Conservation (phyloP, 2,888 invertebrate genomes). For the Crocallis elinguaria region DNA sequence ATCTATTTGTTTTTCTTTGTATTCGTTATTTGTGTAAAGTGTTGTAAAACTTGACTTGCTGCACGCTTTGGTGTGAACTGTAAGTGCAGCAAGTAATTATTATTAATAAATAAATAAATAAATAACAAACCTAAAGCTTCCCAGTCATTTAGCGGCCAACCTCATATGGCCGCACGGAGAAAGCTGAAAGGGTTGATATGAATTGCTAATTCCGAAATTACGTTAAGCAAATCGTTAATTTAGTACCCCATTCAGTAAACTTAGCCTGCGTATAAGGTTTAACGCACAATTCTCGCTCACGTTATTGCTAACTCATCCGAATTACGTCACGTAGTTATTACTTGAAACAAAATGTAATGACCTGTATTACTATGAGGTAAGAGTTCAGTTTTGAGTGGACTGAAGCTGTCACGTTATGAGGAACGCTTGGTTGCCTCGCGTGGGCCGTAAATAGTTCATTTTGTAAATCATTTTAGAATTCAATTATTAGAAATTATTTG, state of each 20-base stretch:
- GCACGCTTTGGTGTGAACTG: too few relatives aligned
- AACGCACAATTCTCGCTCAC: slow-evolving; percentile 25
- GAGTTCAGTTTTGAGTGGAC: slow-evolving; percentile 5
- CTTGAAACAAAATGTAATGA: slow-evolving; percentile 4
- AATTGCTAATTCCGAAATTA: slow-evolving; percentile 24
- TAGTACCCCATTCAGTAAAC: slow-evolving; percentile 16
- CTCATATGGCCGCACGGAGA: too few relatives aligned
- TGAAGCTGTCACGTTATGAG: slow-evolving; percentile 10
- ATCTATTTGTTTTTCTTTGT: too few relatives aligned
- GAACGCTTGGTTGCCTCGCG: slow-evolving; percentile 14
- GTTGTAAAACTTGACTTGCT: too few relatives aligned
- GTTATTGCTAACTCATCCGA: slow-evolving; percentile 29
- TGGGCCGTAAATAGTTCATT: slow-evolving; percentile 6
- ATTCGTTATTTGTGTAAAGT: too few relatives aligned
- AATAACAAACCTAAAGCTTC: too few relatives aligned
- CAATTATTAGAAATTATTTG: slow-evolving; percentile 1
- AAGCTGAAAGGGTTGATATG: slow-evolving; percentile 6
- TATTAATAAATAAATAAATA: too few relatives aligned
- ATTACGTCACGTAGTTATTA: slow-evolving; percentile 13
- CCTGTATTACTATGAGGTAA: slow-evolving; percentile 7
- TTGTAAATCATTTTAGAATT: slow-evolving; percentile 19
- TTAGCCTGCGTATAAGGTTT: slow-evolving; percentile 15
- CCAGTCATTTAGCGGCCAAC: too few relatives aligned
- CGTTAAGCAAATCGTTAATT: slow-evolving; percentile 25
- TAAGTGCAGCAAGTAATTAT: too few relatives aligned